Evolutionary conservation across 2,113 vertebrate genomes (phyloP), one percentile per base, ranked within the genome.

Genomic region (Trichechus manatus): DNA sequence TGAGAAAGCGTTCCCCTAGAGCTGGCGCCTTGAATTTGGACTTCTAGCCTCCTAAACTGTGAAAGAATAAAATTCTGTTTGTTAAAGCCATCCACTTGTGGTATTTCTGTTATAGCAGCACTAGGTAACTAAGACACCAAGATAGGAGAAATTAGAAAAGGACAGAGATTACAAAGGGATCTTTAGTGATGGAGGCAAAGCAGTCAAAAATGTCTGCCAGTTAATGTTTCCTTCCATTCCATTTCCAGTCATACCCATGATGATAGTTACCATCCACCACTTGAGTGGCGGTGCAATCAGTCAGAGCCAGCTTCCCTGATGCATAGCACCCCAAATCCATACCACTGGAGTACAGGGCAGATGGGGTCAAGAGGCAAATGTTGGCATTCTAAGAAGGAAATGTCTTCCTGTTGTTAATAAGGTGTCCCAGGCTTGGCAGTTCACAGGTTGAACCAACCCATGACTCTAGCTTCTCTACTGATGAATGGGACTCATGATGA

Each of bases 401-500:
- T 31, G 89, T 42, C 61, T 93, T 63, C 13, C 63, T 88, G 25
- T 29, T 27, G 27, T 36, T 42, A 31, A 17, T 66, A 27, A 74
- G 75, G 75, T 78, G 31, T 61, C n/a, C 29, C 0, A 14, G 87
- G 79, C 3, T 22, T 42, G 25, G 20, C 4, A 79, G 81, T 68
- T 74, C 44, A 63, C 6, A 84, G 31, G 42, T 44, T 64, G 7
- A 0, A 77, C 9, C 4, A 20, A 22, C 44, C 47, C 9, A 17
- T 68, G 77, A 79, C 22, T 82, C 88, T 85, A 19, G 9, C 59
- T 72, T 91, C 61, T 94, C 39, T 63, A 39, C 25, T 27, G 25
- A 68, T 61, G 53, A 63, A 53, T 0, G 5, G 1, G 0, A 82
- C 47, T 79, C 59, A 22, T 1, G 5, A 53, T 44, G 1, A 19